Evolutionary conservation across 1,140 invertebrate species (phyloP), one percentile per base, ranked within the genome.

Genomic region (Caenorhabditis inopinata): DNA sequence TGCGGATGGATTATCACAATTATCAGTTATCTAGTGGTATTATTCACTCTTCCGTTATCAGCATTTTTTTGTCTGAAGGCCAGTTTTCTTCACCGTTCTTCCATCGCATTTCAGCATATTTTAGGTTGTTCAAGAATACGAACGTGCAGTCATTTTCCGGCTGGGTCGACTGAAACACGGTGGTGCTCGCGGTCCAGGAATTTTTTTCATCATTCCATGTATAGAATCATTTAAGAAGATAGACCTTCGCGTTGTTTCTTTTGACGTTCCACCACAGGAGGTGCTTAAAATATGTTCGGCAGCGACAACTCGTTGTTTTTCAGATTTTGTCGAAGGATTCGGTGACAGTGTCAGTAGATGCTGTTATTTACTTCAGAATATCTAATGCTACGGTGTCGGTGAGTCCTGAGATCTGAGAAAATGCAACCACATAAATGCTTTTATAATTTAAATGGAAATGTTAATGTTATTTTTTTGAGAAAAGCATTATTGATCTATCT

Each of bases 41-140:
- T 94, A 29, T 84, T 94, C 16, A 97, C 95, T 1, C 93, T 98
- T 91, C 96, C 96, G 0, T 95, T 98, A 87, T 97, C 95, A 1
- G 91, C 97, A 1, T 94, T 95, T 87, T 92, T 97, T 35, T 97
- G 95, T 88, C 96, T 97, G 86, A 97, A 97, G 93, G 95, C 96
- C 92, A 92, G 91, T 89, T 49, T 51, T 7, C 5, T 14, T 62
- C 2, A 27, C 38, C 25, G 35, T 14, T 21, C 29, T 16, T 46
- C n/a, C 4, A 1, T n/a, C 16, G 6, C n/a, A 27, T 16, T 21
- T 27, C 9, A 25, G 2, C 14, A 23, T 14, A 0, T 35, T 86
- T 62, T 82, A 91, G 90, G 90, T 91, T 47, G 91, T 91, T 7
- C 91, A 91, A 86, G 91, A 91, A 81, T 91, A 91, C 84, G 91